Evolutionary conservation across 1,140 invertebrate genomes (phyloP), one percentile per base, ranked within the genome.

Genomic region (Drosophila leontia): DNA sequence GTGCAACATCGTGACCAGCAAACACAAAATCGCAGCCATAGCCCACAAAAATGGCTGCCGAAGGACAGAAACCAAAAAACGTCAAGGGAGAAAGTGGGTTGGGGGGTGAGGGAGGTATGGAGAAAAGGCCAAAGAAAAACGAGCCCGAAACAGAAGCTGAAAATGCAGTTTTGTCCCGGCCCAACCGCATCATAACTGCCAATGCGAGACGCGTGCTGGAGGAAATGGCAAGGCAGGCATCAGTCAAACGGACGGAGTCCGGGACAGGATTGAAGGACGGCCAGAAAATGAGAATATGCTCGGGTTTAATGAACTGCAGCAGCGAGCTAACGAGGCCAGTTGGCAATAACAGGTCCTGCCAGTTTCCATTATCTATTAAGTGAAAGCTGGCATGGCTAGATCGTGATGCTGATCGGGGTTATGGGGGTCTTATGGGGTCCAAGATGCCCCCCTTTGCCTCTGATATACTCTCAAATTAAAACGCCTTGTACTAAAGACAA

Each of bases 1-100:
- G 75, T 78, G 75, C 76, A 78, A 78, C 75, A 78, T 78, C 76
- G 76, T 78, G 76, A 78, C 76, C 59, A 64, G 76, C 59, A 78
- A 78, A 78, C 76, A 70, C 76, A 78, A 78, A 71, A 58, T 71
- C 58, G n/a, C 58, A 48, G 39, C 39, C 50, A 35, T 19, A 37
- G 48, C 58, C 48, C 69, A n/a, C 45, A 53, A 71, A 71, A 72
- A 53, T 62, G 70, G 57, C 56, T 47, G 39, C 55, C 53, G 39
- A 41, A 44, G 39, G 41, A 51, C 26, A 29, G 7, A 37, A 37
- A 34, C 34, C 55, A 50, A 32, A 74, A 71, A 60, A 58, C 48
- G 15, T 50, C 23, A 42, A n/a, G 39, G n/a, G 39, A 19, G 3
- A 11, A 11, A 8, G 23, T 23, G 9, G 5, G 29, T 12, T 5